A percentile compares a stretch with the other conserved stretches of the same genome.
These are phyloP conservation scores for Fukomys damarensis DNA, from an alignment of 2,113 vertebrate species.

Conservation along the genomic window DNA sequence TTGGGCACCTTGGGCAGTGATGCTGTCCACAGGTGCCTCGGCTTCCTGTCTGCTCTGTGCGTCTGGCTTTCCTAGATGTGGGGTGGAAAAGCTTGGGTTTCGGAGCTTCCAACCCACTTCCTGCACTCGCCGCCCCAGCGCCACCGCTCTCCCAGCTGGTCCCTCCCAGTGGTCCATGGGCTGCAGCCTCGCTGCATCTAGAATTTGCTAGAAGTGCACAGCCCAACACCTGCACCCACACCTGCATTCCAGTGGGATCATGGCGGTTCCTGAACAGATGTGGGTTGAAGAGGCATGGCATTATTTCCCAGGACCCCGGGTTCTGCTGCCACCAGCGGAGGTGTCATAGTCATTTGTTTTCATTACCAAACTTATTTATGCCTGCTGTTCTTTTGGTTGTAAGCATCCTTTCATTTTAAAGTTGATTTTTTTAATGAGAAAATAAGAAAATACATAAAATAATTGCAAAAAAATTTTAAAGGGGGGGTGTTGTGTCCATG, in stretches of 20 bases:
- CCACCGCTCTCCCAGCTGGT: accelerated
- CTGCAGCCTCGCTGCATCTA: neutral
- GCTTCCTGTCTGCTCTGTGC: neutral
- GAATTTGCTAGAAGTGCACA: neutral
- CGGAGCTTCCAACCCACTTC: too few species aligned
- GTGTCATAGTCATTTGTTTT: neutral
- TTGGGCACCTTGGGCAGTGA: neutral
- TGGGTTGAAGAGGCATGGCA: neutral
- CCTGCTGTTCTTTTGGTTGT: neutral
- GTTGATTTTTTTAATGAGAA: neutral
- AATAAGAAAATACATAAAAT: neutral
- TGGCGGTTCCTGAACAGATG: neutral
- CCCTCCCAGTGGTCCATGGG: neutral
- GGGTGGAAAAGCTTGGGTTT: neutral
- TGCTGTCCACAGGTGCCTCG: accelerated
- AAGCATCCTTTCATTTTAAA: neutral
- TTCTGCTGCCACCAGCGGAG: neutral
- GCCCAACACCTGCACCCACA: neutral
- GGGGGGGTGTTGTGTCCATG: neutral
- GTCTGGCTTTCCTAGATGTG: neutral
- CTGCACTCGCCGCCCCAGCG: neutral
- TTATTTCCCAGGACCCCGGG: neutral
- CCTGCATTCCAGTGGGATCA: neutral
- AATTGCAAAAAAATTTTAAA: neutral
- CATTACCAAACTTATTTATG: neutral